Conservation (phyloP, 2,113 vertebrate genomes). For the Pangasianodon hypophthalmus region DNA sequence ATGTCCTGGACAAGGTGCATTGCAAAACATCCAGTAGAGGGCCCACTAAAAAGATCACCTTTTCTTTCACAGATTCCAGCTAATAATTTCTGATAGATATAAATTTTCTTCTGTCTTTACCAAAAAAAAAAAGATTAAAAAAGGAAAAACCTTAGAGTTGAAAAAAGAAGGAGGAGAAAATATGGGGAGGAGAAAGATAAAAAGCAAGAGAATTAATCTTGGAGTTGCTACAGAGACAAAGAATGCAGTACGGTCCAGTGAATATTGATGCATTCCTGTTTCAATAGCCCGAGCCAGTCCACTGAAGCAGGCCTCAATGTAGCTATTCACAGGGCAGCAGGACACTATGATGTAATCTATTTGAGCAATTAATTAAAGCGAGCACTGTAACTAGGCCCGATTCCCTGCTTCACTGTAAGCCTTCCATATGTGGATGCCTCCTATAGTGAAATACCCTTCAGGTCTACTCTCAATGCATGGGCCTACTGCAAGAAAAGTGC, state of each 20-base stretch:
- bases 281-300: slow-evolving; percentile 60
- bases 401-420: slow-evolving; percentile 31
- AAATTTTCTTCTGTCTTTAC: not conserved
- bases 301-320: slow-evolving; percentile 57
- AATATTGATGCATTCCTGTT: slow-evolving; percentile 63
- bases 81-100: not conserved
- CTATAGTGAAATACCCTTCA: slow-evolving; percentile 29
- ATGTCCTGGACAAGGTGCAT: not conserved
- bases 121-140: too few species aligned
- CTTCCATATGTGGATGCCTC: slow-evolving; percentile 10
- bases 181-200: slow-evolving; percentile 16
- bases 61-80: not conserved
- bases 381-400: slow-evolving; percentile 46
- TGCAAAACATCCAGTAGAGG: slow-evolving; percentile 64
- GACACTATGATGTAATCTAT: slow-evolving; percentile 59
- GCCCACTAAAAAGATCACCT: slow-evolving; percentile 41
- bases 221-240: slow-evolving; percentile 58
- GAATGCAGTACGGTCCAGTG: slow-evolving; percentile 54
- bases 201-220: slow-evolving; percentile 46
- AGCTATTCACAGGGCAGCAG: slow-evolving; percentile 62
- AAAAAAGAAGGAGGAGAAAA: slow-evolving; percentile 12
- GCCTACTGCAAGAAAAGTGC: slow-evolving; percentile 24
- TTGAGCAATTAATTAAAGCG: slow-evolving; percentile 62
- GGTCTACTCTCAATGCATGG: slow-evolving; percentile 26
- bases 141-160: not conserved